Conservation (phyloP, 1,140 invertebrate genomes). For the Sarcophaga peregrina region DNA sequence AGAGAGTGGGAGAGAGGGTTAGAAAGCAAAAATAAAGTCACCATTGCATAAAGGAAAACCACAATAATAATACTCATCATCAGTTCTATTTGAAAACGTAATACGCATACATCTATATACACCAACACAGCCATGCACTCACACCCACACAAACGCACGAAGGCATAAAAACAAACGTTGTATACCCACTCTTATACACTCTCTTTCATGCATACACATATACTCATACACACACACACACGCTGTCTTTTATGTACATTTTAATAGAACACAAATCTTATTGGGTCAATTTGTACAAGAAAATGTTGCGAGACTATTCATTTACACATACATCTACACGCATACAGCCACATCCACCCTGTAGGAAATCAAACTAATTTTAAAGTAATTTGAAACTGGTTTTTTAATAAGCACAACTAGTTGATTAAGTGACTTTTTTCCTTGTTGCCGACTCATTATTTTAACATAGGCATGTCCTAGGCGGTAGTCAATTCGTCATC, state of each 20-base stretch:
- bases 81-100: no score
- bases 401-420: no score
- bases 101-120: not conserved
- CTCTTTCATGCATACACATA: not conserved
- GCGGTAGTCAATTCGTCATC: no score
- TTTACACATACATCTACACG: not conserved
- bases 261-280: not conserved
- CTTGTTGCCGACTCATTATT: no score
- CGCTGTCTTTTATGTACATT: not conserved
- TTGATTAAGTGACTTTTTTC: no score
- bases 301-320: conserved; percentile 17
- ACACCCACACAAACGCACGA: not conserved
- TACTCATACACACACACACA: not conserved
- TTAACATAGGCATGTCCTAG: no score
- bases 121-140: not conserved
- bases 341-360: not conserved
- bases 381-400: no score
- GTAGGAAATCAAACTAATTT: no score
- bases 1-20: no score
- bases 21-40: no score
- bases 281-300: conserved; percentile 34
- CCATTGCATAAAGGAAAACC: no score
- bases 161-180: not conserved
- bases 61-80: no score
- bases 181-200: not conserved